Evolutionary conservation across 2,888 invertebrate species (phyloP).

Genomic region (Scaptomyza tumidula): DNA sequence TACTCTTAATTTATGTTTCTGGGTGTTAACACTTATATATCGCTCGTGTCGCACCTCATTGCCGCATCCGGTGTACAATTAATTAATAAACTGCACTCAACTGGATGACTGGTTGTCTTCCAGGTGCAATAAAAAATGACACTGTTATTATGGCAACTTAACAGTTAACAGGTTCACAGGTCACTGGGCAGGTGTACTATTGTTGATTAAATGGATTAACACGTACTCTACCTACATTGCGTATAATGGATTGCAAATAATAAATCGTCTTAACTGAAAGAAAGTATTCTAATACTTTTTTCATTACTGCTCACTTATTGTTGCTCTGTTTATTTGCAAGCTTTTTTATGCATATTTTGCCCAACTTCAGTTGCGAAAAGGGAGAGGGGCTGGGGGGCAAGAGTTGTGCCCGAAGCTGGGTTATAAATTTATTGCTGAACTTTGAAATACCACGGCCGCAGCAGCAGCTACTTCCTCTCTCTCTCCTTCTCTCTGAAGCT

Average conservation of each 20-base stretch:
- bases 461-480: constrained; percentile 32
- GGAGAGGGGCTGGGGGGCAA: constrained; percentile 20
- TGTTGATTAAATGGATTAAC: constrained; percentile 7
- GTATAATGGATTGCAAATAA: constrained; percentile 18
- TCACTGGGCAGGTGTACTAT: constrained; percentile 35
- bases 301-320: constrained; percentile 48
- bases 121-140: constrained; percentile 54
- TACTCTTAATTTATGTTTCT: background rate
- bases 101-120: constrained; percentile 65
- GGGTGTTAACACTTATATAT: constrained; percentile 1
- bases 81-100: constrained; percentile 59
- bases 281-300: constrained; percentile 65
- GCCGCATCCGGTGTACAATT: constrained; percentile 30
- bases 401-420: constrained; percentile 53
- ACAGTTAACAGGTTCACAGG: constrained; percentile 3
- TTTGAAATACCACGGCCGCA: constrained; percentile 73
- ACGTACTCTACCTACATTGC: constrained; percentile 14
- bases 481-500: no score
- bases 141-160: constrained; percentile 36
- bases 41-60: constrained; percentile 19
- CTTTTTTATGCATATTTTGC: constrained; percentile 54
- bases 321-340: constrained; percentile 32
- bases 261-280: constrained; percentile 50
- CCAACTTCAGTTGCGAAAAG: constrained; percentile 23
- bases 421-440: constrained; percentile 75